Evolutionary conservation across 2,888 invertebrate genomes (phyloP).

Genomic region (Campaea margaritaria): DNA sequence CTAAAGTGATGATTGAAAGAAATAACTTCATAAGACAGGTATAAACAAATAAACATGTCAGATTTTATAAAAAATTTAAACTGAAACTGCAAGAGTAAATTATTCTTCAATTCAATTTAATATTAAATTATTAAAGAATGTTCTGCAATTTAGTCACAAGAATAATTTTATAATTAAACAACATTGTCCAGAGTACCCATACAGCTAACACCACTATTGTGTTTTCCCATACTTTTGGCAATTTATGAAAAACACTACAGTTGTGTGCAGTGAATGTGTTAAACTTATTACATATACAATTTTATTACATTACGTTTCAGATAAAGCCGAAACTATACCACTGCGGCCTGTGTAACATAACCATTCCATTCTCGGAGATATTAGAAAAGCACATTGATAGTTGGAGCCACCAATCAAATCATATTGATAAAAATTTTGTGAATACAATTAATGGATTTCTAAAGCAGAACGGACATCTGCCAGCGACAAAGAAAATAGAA

Average conservation of each 20-base stretch:
- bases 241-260: too few relatives aligned
- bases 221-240: too few relatives aligned
- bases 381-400: conserved; percentile 37
- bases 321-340: conserved; percentile 61
- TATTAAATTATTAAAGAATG: too few relatives aligned
- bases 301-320: conserved; percentile 42
- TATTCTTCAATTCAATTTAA: too few relatives aligned
- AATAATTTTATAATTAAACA: too few relatives aligned
- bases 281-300: not conserved
- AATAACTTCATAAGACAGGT: conserved; percentile 66
- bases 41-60: too few relatives aligned
- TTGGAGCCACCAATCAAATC: conserved; percentile 10
- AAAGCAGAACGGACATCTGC: conserved; percentile 6
- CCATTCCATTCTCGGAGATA: conserved; percentile 54
- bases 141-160: too few relatives aligned
- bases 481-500: conserved; percentile 26
- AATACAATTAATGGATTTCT: not conserved
- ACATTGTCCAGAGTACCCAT: too few relatives aligned
- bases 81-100: too few relatives aligned
- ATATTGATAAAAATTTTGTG: not conserved
- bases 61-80: too few relatives aligned
- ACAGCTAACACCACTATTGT: too few relatives aligned
- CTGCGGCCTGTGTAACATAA: conserved; percentile 64
- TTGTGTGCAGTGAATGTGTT: not conserved
- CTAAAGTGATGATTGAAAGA: conserved; percentile 43